Percentiles rank a stretch among this genome's conserved stretches.
Conservation (phyloP, 2,113 vertebrate genomes). For the Equus quagga region DNA sequence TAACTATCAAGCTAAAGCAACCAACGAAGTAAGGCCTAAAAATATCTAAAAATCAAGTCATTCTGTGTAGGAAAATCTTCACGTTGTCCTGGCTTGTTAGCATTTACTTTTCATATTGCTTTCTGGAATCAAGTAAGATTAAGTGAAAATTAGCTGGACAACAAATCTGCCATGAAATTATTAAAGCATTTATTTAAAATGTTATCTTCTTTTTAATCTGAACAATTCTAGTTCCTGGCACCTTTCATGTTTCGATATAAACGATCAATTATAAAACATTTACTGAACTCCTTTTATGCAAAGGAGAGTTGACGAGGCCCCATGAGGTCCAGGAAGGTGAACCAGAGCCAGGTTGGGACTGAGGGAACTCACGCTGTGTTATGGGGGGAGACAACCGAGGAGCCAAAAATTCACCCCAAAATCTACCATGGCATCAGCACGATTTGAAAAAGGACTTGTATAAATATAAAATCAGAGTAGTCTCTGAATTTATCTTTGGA, state of each 20-base stretch:
- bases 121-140: constrained; percentile 21
- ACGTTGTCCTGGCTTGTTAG: not conserved
- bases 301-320: not conserved
- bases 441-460: not conserved
- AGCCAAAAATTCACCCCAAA: not conserved
- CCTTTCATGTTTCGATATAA: not conserved
- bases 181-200: not conserved
- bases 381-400: not conserved
- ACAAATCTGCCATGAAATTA: not conserved
- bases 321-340: not conserved
- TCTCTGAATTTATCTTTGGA: not conserved
- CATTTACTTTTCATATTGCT: not conserved
- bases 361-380: not conserved
- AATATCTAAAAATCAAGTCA: constrained; percentile 22
- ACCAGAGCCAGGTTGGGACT: too few species aligned
- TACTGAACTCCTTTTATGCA: not conserved
- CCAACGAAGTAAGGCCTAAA: not conserved
- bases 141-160: not conserved
- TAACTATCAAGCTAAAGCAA: not conserved
- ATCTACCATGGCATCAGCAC: not conserved
- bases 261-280: not conserved
- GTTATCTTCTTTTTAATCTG: not conserved
- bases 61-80: not conserved
- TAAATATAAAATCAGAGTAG: not conserved
- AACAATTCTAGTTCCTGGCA: not conserved